phyloP scores from a whole-genome alignment of 2,113 vertebrate genomes.

The Nothoprocta perdicaria region DNA sequence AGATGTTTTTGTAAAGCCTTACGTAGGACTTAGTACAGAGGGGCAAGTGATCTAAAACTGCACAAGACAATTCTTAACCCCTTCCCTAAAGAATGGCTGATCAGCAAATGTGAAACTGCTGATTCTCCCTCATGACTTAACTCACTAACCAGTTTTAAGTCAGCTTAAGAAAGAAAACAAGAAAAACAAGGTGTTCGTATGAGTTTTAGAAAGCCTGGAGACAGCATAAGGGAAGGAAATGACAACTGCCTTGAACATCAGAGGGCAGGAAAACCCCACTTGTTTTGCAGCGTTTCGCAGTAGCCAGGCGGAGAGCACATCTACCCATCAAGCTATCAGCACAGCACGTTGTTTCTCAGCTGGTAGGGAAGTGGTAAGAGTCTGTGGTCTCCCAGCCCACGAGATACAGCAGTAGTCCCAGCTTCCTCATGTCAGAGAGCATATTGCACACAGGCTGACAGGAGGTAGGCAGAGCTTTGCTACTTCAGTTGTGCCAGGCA shows the following conservation, averaged over 20 bases:
- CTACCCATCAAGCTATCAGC: accelerated
- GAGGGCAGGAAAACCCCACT: neutral
- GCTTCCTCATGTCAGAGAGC: accelerated
- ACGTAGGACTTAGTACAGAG: neutral
- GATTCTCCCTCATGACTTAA: neutral
- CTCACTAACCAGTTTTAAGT: neutral
- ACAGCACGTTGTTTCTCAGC: accelerated
- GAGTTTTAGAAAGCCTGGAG: neutral
- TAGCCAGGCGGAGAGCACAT: neutral
- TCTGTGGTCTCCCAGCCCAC: too few relatives aligned
- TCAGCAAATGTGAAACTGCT: neutral
- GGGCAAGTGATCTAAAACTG: neutral
- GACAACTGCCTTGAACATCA: accelerated
- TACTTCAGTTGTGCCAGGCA: neutral
- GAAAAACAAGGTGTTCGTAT: accelerated
- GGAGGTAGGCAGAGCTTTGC: accelerated
- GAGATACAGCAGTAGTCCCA: neutral
- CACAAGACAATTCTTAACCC: neutral
- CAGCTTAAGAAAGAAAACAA: neutral
- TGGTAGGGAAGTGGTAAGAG: neutral
- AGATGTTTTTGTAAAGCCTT: neutral
- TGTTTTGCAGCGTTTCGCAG: neutral
- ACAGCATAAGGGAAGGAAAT: neutral
- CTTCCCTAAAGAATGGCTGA: neutral
- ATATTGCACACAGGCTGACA: accelerated